These are phyloP conservation scores for Lasiurus borealis DNA, from an alignment of 2,113 vertebrate genomes.

Conservation along the genomic window DNA sequence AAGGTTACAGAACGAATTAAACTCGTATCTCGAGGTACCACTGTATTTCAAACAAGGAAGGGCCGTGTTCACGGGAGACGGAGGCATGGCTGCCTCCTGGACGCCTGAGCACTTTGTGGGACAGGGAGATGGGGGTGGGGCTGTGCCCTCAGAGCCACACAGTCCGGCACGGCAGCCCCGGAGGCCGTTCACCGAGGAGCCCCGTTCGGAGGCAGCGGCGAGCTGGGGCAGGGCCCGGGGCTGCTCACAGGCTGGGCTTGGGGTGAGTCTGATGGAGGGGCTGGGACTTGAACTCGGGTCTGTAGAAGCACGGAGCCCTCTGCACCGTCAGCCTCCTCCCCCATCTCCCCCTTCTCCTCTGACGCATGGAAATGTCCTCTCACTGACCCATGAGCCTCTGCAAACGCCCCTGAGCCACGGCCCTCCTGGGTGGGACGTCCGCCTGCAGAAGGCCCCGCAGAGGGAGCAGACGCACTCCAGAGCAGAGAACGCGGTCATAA, in stretches of 20 bases:
- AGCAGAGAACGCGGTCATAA: not conserved
- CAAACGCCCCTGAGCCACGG: too few relatives aligned
- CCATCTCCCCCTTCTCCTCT: rapidly evolving
- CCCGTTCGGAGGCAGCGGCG: rapidly evolving
- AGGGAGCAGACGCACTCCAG: slow-evolving; percentile 6
- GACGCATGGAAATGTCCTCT: not conserved
- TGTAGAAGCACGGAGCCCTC: not conserved
- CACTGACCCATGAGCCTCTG: not conserved
- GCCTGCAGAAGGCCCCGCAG: not conserved
- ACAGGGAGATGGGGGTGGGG: not conserved
- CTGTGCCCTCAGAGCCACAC: rapidly evolving
- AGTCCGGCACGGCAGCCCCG: rapidly evolving
- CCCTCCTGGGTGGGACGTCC: not conserved
- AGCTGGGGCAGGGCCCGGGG: not conserved
- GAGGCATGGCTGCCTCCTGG: rapidly evolving
- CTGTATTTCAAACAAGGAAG: too few relatives aligned
- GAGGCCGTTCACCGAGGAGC: not conserved
- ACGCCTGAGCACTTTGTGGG: rapidly evolving
- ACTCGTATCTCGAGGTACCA: too few relatives aligned
- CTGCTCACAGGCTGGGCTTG: rapidly evolving
- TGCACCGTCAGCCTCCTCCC: not conserved
- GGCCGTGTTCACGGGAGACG: too few relatives aligned
- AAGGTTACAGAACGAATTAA: too few relatives aligned
- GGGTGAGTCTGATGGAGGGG: too few relatives aligned
- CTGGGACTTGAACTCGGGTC: not conserved